Base-by-base conservation (phyloP, 2,797 vertebrate genomes). In the Mus minutoides region DNA sequence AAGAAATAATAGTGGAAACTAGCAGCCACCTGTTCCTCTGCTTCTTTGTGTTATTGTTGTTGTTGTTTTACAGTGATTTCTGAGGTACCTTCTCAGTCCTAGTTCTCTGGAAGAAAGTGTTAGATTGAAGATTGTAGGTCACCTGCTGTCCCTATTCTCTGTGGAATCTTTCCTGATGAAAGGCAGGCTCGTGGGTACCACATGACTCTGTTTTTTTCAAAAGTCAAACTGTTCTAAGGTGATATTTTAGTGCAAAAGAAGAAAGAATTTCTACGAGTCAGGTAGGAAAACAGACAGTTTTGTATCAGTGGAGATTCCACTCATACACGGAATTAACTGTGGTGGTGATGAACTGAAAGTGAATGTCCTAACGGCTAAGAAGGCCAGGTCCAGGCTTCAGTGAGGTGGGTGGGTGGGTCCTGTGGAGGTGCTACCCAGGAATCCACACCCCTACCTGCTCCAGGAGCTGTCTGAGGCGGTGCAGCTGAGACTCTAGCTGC, bases 401-500 rank as follows among this genome's bases (percentile, higher is more conserved):
- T 60, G 43, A 49, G 0, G 1, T 0, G 2, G 17, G 22, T 29
- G 2, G 12, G 29, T 22, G 21, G 10, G 75, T 77, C 0, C 0
- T 2, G 40, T 5, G 34, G 0, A 0, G 2, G 40, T 7, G 9
- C 9, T 6, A 8, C 2, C 0, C 14, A 0, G 16, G 4, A 37
- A 0, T 34, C 54, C 0, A 3, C 37, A 22, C 14, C 22, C 46
- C 40, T 98, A 99, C 99, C 99, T 99, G 99, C 97, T 99, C 99
- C 85, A 99, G 99, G 3, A 99, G 99, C 98, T 99, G 99, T 60
- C 99, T 98, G 46, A 99, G 99, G 52, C 99, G 98, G 90, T 99
- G 99, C 67, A 99, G 99, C 98, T 99, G 99, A 60, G 99, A 99
- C 98, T 99, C 99, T 98, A 99, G 49, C 88, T 99, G 99, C 82